Evolutionary conservation across 1,140 invertebrate genomes (phyloP), one percentile per base, ranked within the genome.

Genomic region (Nephila pilipes): DNA sequence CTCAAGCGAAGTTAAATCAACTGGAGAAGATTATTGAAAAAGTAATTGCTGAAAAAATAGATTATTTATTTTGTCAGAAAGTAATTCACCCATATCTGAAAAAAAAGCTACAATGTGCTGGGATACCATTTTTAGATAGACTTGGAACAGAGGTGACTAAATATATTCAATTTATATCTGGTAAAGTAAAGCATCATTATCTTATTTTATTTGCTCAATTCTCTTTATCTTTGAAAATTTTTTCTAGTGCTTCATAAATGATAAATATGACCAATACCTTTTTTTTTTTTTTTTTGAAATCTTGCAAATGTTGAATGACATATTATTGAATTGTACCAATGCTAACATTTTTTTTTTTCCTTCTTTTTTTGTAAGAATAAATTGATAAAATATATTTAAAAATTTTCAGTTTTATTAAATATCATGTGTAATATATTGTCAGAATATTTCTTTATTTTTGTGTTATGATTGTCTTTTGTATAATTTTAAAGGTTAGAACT

Each of bases 61-160:
- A 87, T 36, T 58, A 93, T 57, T 29, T 94, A 20, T 58, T 87
- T 20, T 94, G 93, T 18, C 93, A 94, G 60, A 94, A 93, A 85
- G 93, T 94, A 46, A 60, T 94, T 38, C 90, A 94, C 54, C 93
- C 93, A 55, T 75, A 22, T 18, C 12, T 93, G 38, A 94, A 60
- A 38, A 88, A 93, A 87, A 12, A 29, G n/a, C 29, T 94, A 22
- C 25, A 85, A 63, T 29, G 75, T 20, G 54, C 32, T 29, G 65
- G 83, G 6, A 90, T 94, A 16, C 46, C 58, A 18, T 57, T 90
- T 32, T 29, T 94, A 14, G 93, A 94, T 88, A 29, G 65, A 58
- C 57, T 93, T 10, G 91, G 89, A 55, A 10, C 18, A 36, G 79
- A 90, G 29, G 57, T 57, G 57, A n/a, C 85, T 36, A 79, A 69